Conservation (phyloP, 1,140 invertebrate species). For the Cherax quadricarinatus region DNA sequence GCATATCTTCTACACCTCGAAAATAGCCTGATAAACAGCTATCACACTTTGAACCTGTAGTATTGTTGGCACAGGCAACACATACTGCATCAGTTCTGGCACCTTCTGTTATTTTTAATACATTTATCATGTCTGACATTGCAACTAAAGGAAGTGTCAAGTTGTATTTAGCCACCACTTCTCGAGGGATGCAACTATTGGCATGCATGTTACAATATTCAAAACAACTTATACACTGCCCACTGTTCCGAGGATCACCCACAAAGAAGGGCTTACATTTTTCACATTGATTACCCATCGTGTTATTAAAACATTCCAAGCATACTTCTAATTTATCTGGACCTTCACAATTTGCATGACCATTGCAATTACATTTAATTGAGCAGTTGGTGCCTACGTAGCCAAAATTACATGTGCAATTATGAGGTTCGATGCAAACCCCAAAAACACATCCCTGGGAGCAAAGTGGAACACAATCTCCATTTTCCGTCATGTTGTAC, state of each 20-base stretch:
- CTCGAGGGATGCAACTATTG: slow-evolving; percentile 10
- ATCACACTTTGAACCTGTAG: slow-evolving; percentile 89
- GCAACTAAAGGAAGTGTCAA: neutral
- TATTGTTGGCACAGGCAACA: slow-evolving; percentile 90
- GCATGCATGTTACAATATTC: slow-evolving; percentile 92
- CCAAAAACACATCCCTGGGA: slow-evolving; percentile 93
- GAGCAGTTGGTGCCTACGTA: slow-evolving; percentile 96
- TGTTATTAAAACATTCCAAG: slow-evolving; percentile 93
- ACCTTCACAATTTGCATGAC: slow-evolving; percentile 93
- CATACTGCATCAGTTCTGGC: slow-evolving; percentile 86
- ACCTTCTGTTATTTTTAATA: slow-evolving; percentile 78
- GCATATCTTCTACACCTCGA: slow-evolving; percentile 86
- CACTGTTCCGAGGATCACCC: slow-evolving; percentile 91
- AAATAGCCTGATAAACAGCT: slow-evolving; percentile 91
- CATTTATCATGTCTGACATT: slow-evolving; percentile 17
- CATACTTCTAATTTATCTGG: slow-evolving; percentile 89
- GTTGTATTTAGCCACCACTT: neutral
- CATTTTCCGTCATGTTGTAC: slow-evolving; percentile 79
- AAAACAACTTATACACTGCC: slow-evolving; percentile 90
- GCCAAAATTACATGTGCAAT: slow-evolving; percentile 94
- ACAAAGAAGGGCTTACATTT: slow-evolving; percentile 93
- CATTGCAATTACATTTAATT: slow-evolving; percentile 95
- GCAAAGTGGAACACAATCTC: slow-evolving; percentile 88
- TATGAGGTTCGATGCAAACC: slow-evolving; percentile 88
- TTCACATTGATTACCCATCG: slow-evolving; percentile 89